Evolutionary conservation across 2,888 invertebrate genomes (phyloP), one percentile per base, ranked within the genome.

Genomic region (Lycia hirtaria): DNA sequence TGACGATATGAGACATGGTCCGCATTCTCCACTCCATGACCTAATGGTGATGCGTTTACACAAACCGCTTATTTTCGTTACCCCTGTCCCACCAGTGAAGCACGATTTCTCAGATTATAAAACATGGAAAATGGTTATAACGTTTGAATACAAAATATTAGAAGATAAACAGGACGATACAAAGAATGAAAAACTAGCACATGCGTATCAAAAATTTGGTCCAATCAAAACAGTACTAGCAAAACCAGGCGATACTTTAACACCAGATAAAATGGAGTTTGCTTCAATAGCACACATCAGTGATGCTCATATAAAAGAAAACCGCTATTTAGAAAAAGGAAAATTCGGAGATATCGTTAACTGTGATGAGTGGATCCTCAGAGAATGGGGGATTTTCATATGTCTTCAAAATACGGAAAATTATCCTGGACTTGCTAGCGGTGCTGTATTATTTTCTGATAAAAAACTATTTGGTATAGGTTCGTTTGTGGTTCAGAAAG

Each of bases 321-420:
- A 14, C 17, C 4, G 12, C 3, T 24, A 6, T 0, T 24, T 40
- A 22, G 40, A 40, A 7, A 1, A 1, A 1, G 40, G 40, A 12
- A 7, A 40, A 9, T 40, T 40, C 9, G 40, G 40, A 14, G 40
- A 20, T 3, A 22, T 22, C 6, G 7, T 12, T 0, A 22, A 40
- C 24, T 40, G 40, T 40, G 40, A 40, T 7, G 40, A 40, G 14
- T 40, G 40, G 40, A n/a, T 40, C 9, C 40, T 22, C 1, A 6
- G 14, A 9, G 17, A 40, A 4, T 40, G 40, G 40, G 40, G 40
- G 2, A 12, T 3, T 22, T 24, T 40, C 9, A 40, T 40, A 14
- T 40, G 40, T 22, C 22, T 40, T 22, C 12, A 24, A 9, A 40
- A 40, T 24, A 24, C 22, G 22, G 40, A 40, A 10, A 14, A 40